Conservation (phyloP, 2,888 invertebrate species). For the Gymnocheta viridis region DNA sequence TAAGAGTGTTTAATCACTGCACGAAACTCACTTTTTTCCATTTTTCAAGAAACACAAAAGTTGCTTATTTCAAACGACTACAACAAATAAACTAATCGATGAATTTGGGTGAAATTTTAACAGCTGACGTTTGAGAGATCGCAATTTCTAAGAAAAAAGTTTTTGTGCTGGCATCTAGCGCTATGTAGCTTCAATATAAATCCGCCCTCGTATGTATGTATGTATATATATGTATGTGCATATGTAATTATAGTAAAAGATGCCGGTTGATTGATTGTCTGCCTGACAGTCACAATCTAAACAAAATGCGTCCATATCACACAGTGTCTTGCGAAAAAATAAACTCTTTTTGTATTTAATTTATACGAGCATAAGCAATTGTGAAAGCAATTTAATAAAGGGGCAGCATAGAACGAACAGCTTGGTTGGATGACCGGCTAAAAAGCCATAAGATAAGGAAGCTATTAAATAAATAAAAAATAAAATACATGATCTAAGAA, state of each 20-base stretch:
- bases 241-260: conserved; percentile 32
- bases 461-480: background rate
- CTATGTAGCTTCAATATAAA: no score
- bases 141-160: no score
- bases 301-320: conserved; percentile 52
- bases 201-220: no score
- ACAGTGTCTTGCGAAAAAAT: conserved; percentile 41
- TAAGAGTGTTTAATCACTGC: no score
- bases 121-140: no score
- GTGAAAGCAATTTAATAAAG: conserved; percentile 44
- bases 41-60: no score
- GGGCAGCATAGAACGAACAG: background rate
- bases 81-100: no score
- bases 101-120: no score
- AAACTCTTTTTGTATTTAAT: conserved; percentile 23
- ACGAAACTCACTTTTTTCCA: no score
- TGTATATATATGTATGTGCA: no score
- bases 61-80: no score
- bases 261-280: conserved; percentile 5
- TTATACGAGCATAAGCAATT: conserved; percentile 27
- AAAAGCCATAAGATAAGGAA: conserved; percentile 6
- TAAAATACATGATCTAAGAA: background rate
- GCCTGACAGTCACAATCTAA: conserved; percentile 3
- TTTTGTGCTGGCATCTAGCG: no score
- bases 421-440: conserved; percentile 1